A percentile compares a stretch with the other conserved stretches of the same genome.
Evolutionary conservation across 2,113 vertebrate genomes (phyloP).

Genomic region (Verasper variegatus): DNA sequence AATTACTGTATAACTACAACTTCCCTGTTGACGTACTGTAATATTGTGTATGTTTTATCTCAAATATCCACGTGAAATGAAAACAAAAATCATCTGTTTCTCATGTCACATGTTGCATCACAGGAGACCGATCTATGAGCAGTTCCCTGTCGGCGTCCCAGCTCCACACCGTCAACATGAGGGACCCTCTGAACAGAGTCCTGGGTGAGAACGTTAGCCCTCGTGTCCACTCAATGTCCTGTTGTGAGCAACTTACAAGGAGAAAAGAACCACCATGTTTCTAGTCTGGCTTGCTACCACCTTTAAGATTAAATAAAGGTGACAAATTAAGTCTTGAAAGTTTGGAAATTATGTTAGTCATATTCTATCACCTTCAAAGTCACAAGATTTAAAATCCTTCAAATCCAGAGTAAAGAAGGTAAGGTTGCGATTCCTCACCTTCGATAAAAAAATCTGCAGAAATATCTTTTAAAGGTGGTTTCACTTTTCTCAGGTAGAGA

Average conservation of each 20-base stretch:
- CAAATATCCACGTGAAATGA: not conserved
- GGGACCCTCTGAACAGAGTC: slow-evolving; percentile 94
- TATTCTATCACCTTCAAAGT: too few relatives aligned
- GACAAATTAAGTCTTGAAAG: not conserved
- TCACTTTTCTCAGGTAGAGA: too few relatives aligned
- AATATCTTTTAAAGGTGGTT: too few relatives aligned
- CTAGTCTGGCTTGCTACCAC: not conserved
- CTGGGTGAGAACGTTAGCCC: slow-evolving; percentile 84
- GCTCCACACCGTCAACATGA: slow-evolving; percentile 97
- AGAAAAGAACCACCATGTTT: not conserved
- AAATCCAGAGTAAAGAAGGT: too few relatives aligned
- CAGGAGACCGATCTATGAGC: slow-evolving; percentile 94
- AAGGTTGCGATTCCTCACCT: too few relatives aligned
- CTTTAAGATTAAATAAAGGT: not conserved
- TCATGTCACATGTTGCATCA: not conserved
- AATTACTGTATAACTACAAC: too few relatives aligned
- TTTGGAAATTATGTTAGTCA: too few relatives aligned
- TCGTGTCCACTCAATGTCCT: not conserved
- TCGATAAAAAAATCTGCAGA: too few relatives aligned
- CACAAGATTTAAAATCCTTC: too few relatives aligned
- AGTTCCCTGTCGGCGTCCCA: slow-evolving; percentile 95
- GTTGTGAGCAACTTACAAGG: too few relatives aligned
- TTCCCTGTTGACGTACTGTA: slow-evolving; percentile 15
- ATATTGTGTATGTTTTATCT: not conserved
- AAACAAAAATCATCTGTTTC: slow-evolving; percentile 5